Evolutionary conservation across 2,888 invertebrate genomes (phyloP).

Genomic region (Callyntrura guangdongensis): DNA sequence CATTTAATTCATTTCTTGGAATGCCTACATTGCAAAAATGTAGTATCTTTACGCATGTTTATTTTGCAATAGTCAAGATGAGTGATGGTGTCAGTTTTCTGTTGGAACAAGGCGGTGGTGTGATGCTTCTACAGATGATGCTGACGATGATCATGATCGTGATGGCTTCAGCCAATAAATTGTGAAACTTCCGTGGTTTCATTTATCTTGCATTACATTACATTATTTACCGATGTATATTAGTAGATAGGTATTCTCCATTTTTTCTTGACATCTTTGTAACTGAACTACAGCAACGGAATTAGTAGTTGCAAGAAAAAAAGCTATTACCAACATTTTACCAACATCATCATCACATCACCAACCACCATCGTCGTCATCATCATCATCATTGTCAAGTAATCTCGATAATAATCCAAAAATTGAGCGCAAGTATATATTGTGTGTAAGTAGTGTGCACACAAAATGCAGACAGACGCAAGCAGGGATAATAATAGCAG

Average conservation of each 20-base stretch:
- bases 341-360: slow-evolving; percentile 15
- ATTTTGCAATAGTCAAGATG: background rate
- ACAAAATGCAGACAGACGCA: background rate
- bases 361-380: slow-evolving; percentile 14
- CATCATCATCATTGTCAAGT: background rate
- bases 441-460: background rate
- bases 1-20: slow-evolving; percentile 16
- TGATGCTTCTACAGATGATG: background rate
- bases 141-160: background rate
- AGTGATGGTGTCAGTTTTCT: background rate
- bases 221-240: background rate
- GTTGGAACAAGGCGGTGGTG: too few species aligned
- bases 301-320: slow-evolving; percentile 13
- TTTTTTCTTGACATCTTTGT: background rate
- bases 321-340: slow-evolving; percentile 31
- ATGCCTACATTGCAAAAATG: background rate
- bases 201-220: background rate
- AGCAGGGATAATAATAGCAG: slow-evolving; percentile 16
- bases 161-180: background rate
- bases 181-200: slow-evolving; percentile 62
- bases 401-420: slow-evolving; percentile 30
- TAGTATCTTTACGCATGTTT: background rate
- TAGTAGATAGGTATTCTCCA: too few species aligned
- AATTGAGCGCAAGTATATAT: slow-evolving; percentile 24
- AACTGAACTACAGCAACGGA: background rate